Base-by-base conservation (phyloP, 2,888 invertebrate genomes). In the Ethmia dodecea region DNA sequence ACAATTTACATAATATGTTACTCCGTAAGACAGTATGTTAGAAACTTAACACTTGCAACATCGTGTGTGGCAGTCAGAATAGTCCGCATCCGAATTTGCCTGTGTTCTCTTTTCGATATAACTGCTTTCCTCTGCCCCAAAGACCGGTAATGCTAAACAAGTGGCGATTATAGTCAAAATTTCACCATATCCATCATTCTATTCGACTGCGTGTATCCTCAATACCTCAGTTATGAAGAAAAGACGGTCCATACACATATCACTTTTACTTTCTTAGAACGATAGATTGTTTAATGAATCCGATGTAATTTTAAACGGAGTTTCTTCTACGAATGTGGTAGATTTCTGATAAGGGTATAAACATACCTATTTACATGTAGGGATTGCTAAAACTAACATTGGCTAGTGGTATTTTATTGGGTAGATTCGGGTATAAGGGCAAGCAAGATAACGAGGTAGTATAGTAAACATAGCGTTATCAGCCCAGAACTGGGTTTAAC, bases 21-120 rank as follows among this genome's bases (percentile, higher is more conserved):
- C n/a, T n/a, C n/a, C n/a, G n/a, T n/a, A n/a, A n/a, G n/a, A n/a
- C n/a, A n/a, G n/a, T n/a, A n/a, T n/a, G n/a, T n/a, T n/a, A n/a
- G n/a, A n/a, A n/a, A n/a, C n/a, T n/a, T n/a, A n/a, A 66, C 67
- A 62, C 60, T 56, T 57, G 61, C 42, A 38, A 37, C 46, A 39
- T 22, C 22, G 8, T n/a, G n/a, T n/a, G 22, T 22, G 22, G 22
- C 22, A 22, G 22, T 22, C 22, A 22, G n/a, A 22, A 22, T n/a
- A 22, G 22, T 22, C 22, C 9, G 9, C n/a, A n/a, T 22, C 22
- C 22, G 22, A 22, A 22, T 22, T 22, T n/a, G 22, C 22, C n/a
- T 22, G 22, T 22, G 9, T 22, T 22, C 22, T n/a, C 22, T 27
- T 13, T 52, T 51, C 49, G 42, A 43, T 43, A 49, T 42, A 49